Evolutionary conservation across 1,140 invertebrate genomes (phyloP), one percentile per base, ranked within the genome.

Genomic region (Drosophila aff.): DNA sequence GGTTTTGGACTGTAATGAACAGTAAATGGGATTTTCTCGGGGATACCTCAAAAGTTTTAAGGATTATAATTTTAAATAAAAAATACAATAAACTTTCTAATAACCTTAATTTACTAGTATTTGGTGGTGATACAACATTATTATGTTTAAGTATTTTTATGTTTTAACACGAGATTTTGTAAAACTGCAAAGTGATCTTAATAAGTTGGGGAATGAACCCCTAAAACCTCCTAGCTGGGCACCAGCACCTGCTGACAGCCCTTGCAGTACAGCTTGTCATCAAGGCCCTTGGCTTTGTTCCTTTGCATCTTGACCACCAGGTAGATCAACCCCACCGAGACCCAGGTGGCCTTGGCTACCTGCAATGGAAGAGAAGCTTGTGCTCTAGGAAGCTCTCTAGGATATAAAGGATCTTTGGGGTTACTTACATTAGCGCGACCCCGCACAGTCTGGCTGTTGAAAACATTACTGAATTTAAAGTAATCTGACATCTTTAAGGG

Each of bases 291-390:
- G 1, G 41, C n/a, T n/a, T 58, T 84, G 50, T 74, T 65, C 7
- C 62, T 63, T 11, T 62, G 73, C 59, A 81, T 81, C 73, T 75
- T 89, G 2, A 89, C 57, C 47, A 81, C n/a, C 6, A 81, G 50
- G 50, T 89, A 87, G 33, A 83, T 38, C 11, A 89, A 16, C 2
- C 83, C 84, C 73, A 89, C 58, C 1, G 77, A 74, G 6, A 74
- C 73, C 71, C 77, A 78, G 9, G 83, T 87, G 77, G 84, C 84
- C 77, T 87, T 87, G 53, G 83, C 77, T 95, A 99, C 97, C 94
- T 97, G 96, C 94, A 98, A 43, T 31, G 1, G 28, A 10, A 44
- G 28, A 15, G 4, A 6, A n/a, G 16, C 21, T 13, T 55, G 28
- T 31, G 7, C 28, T 31, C 7, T 31, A 7, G 13, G 4, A 4